Percentiles rank a stretch among this genome's conserved stretches.
phyloP scores from a whole-genome alignment of 2,797 vertebrate species.

The Pitangus sulphuratus region DNA sequence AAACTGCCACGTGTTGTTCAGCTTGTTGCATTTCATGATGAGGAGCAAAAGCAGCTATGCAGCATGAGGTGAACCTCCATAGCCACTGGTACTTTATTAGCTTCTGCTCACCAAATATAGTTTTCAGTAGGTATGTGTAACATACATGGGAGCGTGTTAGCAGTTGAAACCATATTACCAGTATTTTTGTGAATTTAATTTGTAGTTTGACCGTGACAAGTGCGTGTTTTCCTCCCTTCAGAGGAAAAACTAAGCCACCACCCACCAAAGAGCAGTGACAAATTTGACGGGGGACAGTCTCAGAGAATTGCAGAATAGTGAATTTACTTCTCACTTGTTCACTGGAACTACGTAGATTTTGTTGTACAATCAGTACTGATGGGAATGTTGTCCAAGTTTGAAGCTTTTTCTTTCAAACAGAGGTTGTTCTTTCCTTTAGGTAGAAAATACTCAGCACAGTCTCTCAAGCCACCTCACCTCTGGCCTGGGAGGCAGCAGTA shows the following conservation, averaged over 20 bases:
- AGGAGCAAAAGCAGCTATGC: neutral
- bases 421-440: neutral
- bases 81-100: neutral
- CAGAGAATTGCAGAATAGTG: neutral
- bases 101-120: rapidly evolving
- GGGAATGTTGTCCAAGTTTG: neutral
- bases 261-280: neutral
- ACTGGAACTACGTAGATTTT: neutral
- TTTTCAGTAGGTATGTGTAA: neutral
- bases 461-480: slow-evolving; percentile 80
- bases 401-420: neutral
- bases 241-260: neutral
- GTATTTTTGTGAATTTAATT: neutral
- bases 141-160: rapidly evolving
- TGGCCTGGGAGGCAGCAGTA: slow-evolving; percentile 83
- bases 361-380: neutral
- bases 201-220: neutral
- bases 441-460: neutral
- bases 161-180: neutral
- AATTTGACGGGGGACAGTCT: rapidly evolving
- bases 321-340: neutral
- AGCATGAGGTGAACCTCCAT: neutral
- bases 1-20: neutral
- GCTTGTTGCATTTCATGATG: neutral
- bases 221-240: neutral